phyloP scores from a whole-genome alignment of 2,113 vertebrate species.

The Caretta caretta region DNA sequence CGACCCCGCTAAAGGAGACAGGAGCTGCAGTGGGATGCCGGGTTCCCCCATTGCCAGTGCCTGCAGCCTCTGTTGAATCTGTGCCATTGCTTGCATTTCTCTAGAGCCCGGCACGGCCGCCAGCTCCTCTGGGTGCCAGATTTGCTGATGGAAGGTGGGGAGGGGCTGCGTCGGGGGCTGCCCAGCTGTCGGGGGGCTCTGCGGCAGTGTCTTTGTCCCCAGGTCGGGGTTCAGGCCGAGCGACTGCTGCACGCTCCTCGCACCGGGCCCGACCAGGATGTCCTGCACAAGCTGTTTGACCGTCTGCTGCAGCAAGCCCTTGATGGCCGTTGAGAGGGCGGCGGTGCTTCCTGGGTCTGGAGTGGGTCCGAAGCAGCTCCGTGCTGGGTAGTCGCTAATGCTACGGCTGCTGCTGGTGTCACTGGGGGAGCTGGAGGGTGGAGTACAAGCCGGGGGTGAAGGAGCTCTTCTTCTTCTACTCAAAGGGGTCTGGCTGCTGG shows the following conservation, averaged over 20 bases:
- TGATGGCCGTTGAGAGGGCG: accelerated
- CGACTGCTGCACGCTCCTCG: accelerated
- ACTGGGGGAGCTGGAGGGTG: not conserved
- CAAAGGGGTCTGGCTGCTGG: accelerated
- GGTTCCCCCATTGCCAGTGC: not conserved
- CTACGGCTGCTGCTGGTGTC: accelerated
- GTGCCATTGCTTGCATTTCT: not conserved
- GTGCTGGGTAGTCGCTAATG: not conserved
- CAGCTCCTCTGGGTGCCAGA: accelerated
- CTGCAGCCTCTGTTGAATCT: not conserved
- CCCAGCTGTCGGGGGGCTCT: not conserved
- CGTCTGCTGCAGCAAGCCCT: not conserved
- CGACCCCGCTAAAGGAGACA: not conserved
- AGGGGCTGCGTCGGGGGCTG: accelerated
- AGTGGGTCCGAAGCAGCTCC: accelerated
- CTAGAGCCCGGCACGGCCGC: not conserved
- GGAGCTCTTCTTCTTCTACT: accelerated
- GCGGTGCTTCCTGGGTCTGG: accelerated
- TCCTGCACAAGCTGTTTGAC: not conserved
- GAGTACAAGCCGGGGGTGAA: not conserved
- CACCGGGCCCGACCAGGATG: accelerated
- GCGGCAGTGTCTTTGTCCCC: accelerated
- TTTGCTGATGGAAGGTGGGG: not conserved
- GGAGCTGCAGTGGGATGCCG: not conserved
- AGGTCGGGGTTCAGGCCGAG: not conserved